Evolutionary conservation across 2,888 invertebrate species (phyloP).

Genomic region (Hoplodrina blanda): DNA sequence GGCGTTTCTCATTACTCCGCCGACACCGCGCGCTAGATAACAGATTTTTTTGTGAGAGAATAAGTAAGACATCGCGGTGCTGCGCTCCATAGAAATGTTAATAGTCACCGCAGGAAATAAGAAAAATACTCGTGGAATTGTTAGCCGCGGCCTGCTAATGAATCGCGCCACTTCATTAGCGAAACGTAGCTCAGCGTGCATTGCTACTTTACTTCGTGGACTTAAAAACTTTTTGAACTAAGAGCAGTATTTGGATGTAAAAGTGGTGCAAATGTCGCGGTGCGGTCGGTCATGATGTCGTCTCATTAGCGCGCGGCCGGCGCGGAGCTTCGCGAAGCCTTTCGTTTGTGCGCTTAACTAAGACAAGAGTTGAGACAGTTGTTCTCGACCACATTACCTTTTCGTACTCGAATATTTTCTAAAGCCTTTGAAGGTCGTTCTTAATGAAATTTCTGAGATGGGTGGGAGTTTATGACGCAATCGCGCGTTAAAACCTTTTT

Average conservation of each 20-base stretch:
- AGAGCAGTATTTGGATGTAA: conserved; percentile 26
- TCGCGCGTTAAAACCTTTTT: conserved; percentile 12
- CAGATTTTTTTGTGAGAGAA: conserved; percentile 30
- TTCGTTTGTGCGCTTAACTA: conserved; percentile 56
- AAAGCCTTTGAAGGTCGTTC: conserved; percentile 17
- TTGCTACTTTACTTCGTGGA: conserved; percentile 43
- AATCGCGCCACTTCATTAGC: conserved; percentile 53
- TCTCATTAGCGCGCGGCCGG: conserved; percentile 63
- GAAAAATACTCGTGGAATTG: conserved; percentile 57
- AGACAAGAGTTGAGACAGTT: conserved; percentile 55
- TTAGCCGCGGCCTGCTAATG: conserved; percentile 53
- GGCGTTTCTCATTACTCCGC: conserved; percentile 48
- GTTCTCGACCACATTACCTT: conserved; percentile 34
- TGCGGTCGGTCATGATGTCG: conserved; percentile 28
- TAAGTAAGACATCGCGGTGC: conserved; percentile 30
- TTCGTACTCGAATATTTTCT: conserved; percentile 8
- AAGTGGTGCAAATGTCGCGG: conserved; percentile 15
- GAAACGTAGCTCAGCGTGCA: conserved; percentile 41
- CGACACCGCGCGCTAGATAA: conserved; percentile 22
- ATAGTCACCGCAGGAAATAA: conserved; percentile 61
- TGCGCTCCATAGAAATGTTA: conserved; percentile 47
- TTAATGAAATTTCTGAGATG: conserved; percentile 32
- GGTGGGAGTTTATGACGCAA: conserved; percentile 13
- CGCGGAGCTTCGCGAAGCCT: conserved; percentile 57
- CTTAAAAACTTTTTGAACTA: conserved; percentile 32